Base-by-base conservation (phyloP, 2,888 invertebrate species). In the Timema cristinae region DNA sequence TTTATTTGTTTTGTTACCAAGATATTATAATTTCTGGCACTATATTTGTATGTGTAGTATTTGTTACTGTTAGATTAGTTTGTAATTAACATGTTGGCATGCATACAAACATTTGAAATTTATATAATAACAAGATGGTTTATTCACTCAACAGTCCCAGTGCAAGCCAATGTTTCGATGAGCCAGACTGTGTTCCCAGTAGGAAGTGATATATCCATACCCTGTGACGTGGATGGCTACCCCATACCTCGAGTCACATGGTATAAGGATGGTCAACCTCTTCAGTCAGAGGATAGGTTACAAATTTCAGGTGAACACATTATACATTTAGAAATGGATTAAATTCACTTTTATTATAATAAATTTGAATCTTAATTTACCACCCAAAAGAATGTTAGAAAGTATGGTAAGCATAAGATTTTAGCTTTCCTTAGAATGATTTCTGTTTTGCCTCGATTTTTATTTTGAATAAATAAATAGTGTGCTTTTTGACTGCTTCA, bases 181-280 rank as follows among this genome's bases (percentile, higher is more conserved):
- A 84, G 85, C 67, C 82, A 84, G 75, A 84, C 84, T n/a, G 84
- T 83, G 69, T 88, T 89, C 81, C 84, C 87, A 5, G 85, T 88
- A 63, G 92, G 91, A 72, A 85, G 88, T 50, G 89, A 90, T 77
- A 85, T 95, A 76, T 86, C 84, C 61, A 85, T 95, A 74, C 87
- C 86, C 13, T 95, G 95, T 80, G 87, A 88, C 51, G 91, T 92
- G 66, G 89, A 90, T 76, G 94, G 95, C 6, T 89, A 89, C 82
- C 94, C 94, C 0, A 82, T 84, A 71, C 94, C 94, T 5, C 84
- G 85, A 75, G 91, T 95, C 5, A 84, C 86, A 73, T 97, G 96
- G 96, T 91, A 87, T 81, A 94, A 93, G 82, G 90, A 95, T 80
- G 87, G 89, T 66, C 81, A 82, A 50, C 84, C 82, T 4, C 79